These are phyloP conservation scores for Elymnias hypermnestra DNA, from an alignment of 1,140 invertebrate genomes.

Conservation along the genomic window DNA sequence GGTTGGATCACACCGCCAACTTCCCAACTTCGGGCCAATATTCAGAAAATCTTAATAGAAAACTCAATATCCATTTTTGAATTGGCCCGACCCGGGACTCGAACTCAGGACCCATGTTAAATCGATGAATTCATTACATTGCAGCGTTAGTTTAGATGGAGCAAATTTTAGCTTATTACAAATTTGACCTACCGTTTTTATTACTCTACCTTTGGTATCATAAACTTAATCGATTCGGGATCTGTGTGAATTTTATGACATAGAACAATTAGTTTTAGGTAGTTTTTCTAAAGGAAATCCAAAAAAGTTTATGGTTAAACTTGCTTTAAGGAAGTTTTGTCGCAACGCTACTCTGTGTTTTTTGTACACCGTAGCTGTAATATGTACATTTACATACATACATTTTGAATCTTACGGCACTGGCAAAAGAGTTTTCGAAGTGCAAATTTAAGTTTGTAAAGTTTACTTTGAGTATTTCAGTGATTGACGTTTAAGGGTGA, in stretches of 20 bases:
- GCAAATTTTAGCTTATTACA: constrained; percentile 32
- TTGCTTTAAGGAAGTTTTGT: constrained; percentile 40
- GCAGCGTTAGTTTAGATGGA: no score
- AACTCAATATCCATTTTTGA: no score
- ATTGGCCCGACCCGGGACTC: no score
- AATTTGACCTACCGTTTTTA: constrained; percentile 59
- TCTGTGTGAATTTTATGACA: constrained; percentile 28
- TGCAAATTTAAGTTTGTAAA: constrained; percentile 4
- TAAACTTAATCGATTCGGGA: constrained; percentile 45
- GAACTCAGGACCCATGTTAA: no score
- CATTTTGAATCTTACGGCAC: constrained; percentile 17
- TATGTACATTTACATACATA: no score
- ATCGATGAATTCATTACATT: no score
- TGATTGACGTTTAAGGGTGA: constrained; percentile 57
- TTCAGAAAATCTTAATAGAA: no score
- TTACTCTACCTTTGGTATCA: constrained; percentile 32
- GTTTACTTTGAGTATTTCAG: constrained; percentile 27
- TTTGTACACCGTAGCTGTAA: not conserved
- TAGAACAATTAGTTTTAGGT: constrained; percentile 33
- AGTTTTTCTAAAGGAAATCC: constrained; percentile 32
- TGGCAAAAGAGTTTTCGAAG: constrained; percentile 11
- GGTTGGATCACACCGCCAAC: no score
- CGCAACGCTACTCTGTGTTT: constrained; percentile 35
- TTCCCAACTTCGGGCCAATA: no score
- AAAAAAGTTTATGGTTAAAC: constrained; percentile 47